A percentile compares a stretch with the other conserved stretches of the same genome.
Evolutionary conservation across 2,888 invertebrate genomes (phyloP).

Genomic region (Torymus texanus): DNA sequence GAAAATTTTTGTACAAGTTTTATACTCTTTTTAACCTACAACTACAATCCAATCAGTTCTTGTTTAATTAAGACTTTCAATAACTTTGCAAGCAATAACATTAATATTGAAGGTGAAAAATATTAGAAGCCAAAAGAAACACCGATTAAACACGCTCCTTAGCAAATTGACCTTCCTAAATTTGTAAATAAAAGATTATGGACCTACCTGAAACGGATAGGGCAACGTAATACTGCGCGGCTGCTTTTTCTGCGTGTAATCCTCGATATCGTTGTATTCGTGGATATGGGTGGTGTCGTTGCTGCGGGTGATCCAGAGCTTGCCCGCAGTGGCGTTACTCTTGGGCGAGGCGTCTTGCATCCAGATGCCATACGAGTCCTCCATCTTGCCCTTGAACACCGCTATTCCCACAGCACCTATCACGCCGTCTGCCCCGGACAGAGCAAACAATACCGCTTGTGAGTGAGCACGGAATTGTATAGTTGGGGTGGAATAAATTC

Average conservation of each 20-base stretch:
- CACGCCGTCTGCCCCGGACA: conserved; percentile 82
- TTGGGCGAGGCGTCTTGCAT: conserved; percentile 83
- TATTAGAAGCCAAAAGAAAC: no score
- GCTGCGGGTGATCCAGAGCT: conserved; percentile 90
- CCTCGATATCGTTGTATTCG: conserved; percentile 86
- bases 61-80: no score
- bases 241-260: conserved; percentile 76
- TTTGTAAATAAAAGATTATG: no score
- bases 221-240: conserved; percentile 71
- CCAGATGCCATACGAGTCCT: conserved; percentile 89
- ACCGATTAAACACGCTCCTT: no score
- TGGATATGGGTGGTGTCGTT: conserved; percentile 83
- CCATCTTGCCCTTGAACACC: conserved; percentile 88
- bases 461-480: background rate
- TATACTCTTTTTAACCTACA: no score
- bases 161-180: no score
- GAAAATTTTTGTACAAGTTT: no score
- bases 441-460: background rate
- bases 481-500: no score
- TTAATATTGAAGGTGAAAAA: no score
- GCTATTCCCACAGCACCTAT: conserved; percentile 95
- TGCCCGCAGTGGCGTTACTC: conserved; percentile 79
- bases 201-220: conserved; percentile 75
- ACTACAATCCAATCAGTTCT: no score
- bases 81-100: no score